Base-by-base conservation (phyloP, 2,888 invertebrate species). In the Melanargia galathea region DNA sequence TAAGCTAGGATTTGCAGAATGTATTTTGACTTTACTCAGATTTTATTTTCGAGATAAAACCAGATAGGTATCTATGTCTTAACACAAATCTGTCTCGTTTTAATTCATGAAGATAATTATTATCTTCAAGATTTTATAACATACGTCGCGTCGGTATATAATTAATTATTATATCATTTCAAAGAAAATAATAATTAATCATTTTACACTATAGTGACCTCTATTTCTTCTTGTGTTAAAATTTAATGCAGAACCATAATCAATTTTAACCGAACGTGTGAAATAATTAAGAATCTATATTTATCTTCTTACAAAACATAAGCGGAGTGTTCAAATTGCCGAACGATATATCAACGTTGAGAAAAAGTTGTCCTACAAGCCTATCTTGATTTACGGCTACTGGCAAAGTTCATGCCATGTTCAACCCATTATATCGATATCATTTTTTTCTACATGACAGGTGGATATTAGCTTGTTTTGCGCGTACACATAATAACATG, bases 271-370 rank as follows among this genome's bases (percentile, higher is more conserved):
- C 11, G 5, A 30, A 51, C 7, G 49, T 16, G 49, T n/a, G n/a
- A 16, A 35, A 35, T 35, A 33, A 33, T 52, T 6, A 52, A 30
- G 33, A 33, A 20, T 52, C 16, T 52, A 8, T 33, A 52, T 52
- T 33, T 33, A 52, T 49, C 49, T 26, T 49, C 49, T 49, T 7
- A 26, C 49, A 49, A 49, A 49, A 30, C 49, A 26, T 49, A 16
- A 26, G 16, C 49, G 8, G 16, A 24, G 26, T 8, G 52, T 2
- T n/a, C 11, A 18, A 22, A 35, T 35, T 30, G 10, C 33, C 20
- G 10, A 33, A 11, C 18, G 11, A 52, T 52, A 35, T 18, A 52
- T 52, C 52, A 33, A 51, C 30, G 7, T 24, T 26, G 18, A 16
- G 52, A 2, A 49, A 30, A 24, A 49, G 11, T 16, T 13, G 33